Percentiles rank a stretch among this genome's conserved stretches.
Conservation (phyloP, 2,797 vertebrate genomes). For the Lagocephalus sceleratus region DNA sequence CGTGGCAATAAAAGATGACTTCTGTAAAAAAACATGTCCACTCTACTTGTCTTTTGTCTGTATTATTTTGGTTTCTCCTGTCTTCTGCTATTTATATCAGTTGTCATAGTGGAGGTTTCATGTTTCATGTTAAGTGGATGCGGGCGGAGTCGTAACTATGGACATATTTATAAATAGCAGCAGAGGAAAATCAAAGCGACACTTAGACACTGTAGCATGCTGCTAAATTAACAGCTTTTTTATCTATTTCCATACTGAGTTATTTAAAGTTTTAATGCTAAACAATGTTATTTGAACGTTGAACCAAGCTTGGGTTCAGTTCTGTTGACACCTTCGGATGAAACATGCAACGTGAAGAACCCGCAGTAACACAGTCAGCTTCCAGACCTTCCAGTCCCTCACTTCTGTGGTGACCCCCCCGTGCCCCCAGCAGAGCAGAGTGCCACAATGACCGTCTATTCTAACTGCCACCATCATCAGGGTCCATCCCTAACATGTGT, state of each 20-base stretch:
- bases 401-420: slow-evolving; percentile 33
- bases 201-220: neutral
- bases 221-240: neutral
- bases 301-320: too few relatives aligned
- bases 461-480: neutral
- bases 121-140: slow-evolving; percentile 29
- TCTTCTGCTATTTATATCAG: slow-evolving; percentile 6
- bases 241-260: neutral
- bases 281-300: too few relatives aligned
- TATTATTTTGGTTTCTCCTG: slow-evolving; percentile 10
- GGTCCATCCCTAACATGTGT: neutral
- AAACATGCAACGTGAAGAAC: too few relatives aligned
- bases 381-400: slow-evolving; percentile 52
- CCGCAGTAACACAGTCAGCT: slow-evolving; percentile 31
- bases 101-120: slow-evolving; percentile 3
- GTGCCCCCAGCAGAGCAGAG: slow-evolving; percentile 41
- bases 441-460: slow-evolving; percentile 24
- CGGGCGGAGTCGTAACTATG: slow-evolving; percentile 11
- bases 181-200: slow-evolving; percentile 12
- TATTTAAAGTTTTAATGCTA: too few relatives aligned
- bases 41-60: slow-evolving; percentile 28
- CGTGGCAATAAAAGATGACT: slow-evolving; percentile 95
- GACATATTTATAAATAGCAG: slow-evolving; percentile 17
- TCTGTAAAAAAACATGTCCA: slow-evolving; percentile 49
- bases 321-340: too few relatives aligned